phyloP scores from a whole-genome alignment of 2,797 vertebrate genomes.

The Brachyrhaphis roseni region DNA sequence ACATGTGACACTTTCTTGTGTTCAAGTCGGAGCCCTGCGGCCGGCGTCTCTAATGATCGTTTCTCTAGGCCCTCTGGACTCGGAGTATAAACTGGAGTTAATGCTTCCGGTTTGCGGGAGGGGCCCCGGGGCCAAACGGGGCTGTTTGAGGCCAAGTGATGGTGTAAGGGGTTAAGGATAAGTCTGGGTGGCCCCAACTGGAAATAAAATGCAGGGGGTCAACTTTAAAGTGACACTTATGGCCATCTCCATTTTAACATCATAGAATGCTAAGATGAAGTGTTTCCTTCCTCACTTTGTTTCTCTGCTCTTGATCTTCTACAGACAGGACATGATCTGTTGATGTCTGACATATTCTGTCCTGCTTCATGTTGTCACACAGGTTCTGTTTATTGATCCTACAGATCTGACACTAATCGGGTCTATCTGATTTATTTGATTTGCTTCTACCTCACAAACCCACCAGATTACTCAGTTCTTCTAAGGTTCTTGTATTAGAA shows the following conservation, averaged over 20 bases:
- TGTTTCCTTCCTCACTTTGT: not conserved
- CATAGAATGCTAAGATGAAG: slow-evolving; percentile 26
- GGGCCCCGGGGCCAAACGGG: slow-evolving; percentile 55
- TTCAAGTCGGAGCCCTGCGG: slow-evolving; percentile 51
- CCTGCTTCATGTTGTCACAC: not conserved
- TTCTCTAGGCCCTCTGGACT: slow-evolving; percentile 57
- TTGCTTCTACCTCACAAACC: not conserved
- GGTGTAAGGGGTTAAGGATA: slow-evolving; percentile 55
- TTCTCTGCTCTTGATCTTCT: not conserved
- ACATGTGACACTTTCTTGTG: slow-evolving; percentile 77
- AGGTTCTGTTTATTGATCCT: not conserved
- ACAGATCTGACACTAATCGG: not conserved
- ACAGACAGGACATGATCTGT: not conserved
- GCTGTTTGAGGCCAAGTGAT: slow-evolving; percentile 62
- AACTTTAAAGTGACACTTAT: slow-evolving; percentile 50
- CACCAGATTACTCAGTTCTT: not conserved
- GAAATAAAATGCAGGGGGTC: slow-evolving; percentile 68
- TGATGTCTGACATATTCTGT: not conserved
- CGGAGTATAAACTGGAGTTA: slow-evolving; percentile 75
- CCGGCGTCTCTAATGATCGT: slow-evolving; percentile 72
- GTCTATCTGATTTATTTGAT: not conserved
- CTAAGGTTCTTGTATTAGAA: not conserved
- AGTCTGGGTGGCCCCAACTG: slow-evolving; percentile 78
- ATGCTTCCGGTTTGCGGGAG: slow-evolving; percentile 70
- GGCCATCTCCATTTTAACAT: slow-evolving; percentile 48